Conservation (phyloP, 2,888 invertebrate genomes). For the Luperina testacea region DNA sequence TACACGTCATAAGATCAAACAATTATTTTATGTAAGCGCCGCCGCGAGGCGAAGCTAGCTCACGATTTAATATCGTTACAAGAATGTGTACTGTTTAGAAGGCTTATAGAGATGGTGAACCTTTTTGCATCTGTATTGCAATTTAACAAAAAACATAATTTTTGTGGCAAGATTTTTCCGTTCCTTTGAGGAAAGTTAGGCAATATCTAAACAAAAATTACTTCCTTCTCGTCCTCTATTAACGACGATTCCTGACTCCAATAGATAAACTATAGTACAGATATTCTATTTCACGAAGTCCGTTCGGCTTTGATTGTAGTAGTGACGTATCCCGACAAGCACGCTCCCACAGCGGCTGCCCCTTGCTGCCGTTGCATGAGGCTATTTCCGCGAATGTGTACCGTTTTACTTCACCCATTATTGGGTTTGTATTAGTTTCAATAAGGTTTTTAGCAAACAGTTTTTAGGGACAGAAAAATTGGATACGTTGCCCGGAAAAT, state of each 20-base stretch:
- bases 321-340: no score
- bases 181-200: not conserved
- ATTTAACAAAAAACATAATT: not conserved
- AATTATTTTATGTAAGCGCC: slow-evolving; percentile 53
- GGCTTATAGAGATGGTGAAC: slow-evolving; percentile 25
- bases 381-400: no score
- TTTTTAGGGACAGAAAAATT: not conserved
- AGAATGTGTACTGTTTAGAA: slow-evolving; percentile 35
- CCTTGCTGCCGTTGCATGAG: no score
- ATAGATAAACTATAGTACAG: not conserved
- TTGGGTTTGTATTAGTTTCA: not conserved
- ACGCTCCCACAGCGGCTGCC: no score
- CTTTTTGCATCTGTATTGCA: slow-evolving; percentile 6
- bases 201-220: not conserved
- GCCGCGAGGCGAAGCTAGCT: slow-evolving; percentile 54
- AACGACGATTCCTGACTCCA: not conserved
- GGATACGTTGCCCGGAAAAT: not conserved
- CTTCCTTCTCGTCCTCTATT: not conserved
- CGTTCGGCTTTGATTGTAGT: no score
- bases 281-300: no score
- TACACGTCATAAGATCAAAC: slow-evolving; percentile 29
- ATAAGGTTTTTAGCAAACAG: not conserved
- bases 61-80: slow-evolving; percentile 61
- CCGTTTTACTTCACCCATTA: no score
- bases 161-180: not conserved